A percentile compares a stretch with the other conserved stretches of the same genome.
Conservation (phyloP, 2,797 vertebrate species). For the Trematocara caparti region DNA sequence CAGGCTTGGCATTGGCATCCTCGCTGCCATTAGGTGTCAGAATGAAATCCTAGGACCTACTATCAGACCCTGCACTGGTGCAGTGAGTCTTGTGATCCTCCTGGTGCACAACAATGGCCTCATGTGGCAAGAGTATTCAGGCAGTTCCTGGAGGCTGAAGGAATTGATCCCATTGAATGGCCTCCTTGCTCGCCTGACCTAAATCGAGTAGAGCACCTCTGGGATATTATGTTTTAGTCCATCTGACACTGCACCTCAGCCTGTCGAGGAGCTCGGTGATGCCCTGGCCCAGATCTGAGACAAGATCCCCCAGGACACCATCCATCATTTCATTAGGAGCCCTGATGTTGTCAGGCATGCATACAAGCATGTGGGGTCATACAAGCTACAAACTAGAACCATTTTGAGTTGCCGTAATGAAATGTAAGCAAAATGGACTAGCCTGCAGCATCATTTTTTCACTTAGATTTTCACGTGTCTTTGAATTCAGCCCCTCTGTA, state of each 20-base stretch:
- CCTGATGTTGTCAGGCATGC: neutral
- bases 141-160: neutral
- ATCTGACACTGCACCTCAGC: neutral
- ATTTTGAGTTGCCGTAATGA: neutral
- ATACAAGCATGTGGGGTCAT: neutral
- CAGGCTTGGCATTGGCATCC: neutral
- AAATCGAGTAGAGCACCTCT: neutral
- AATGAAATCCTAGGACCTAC: neutral
- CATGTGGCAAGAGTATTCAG: neutral
- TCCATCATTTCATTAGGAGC: neutral
- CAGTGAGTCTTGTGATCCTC: neutral
- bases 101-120: neutral
- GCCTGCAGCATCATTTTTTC: neutral
- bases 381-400: neutral
- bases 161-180: neutral
- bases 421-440: neutral
- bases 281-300: neutral
- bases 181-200: neutral
- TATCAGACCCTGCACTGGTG: neutral
- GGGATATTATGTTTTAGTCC: neutral
- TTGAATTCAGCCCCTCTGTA: neutral
- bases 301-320: neutral
- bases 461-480: neutral
- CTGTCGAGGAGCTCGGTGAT: neutral
- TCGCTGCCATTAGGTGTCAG: neutral